phyloP scores from a whole-genome alignment of 2,113 vertebrate species.

The Xenotilapia longispinis region DNA sequence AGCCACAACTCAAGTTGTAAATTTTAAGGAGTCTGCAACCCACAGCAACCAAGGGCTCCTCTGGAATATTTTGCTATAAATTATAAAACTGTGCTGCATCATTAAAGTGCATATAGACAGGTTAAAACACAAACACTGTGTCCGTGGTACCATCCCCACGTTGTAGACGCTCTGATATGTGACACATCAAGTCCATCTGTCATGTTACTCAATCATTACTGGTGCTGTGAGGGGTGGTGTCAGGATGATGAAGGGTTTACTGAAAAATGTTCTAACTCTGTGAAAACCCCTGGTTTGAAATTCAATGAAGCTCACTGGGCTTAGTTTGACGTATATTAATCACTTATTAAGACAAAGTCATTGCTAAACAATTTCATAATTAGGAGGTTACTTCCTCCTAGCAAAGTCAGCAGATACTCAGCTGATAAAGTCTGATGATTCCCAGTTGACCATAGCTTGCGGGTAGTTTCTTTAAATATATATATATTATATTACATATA shows the following conservation, averaged over 20 bases:
- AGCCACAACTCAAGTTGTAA: not conserved
- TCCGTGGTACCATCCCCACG: not conserved
- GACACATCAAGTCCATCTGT: not conserved
- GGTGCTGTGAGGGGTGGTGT: not conserved
- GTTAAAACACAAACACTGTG: not conserved
- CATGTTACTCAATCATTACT: not conserved
- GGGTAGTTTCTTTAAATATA: not conserved
- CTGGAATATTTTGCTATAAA: accelerated
- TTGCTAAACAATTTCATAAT: not conserved
- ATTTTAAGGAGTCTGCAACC: not conserved
- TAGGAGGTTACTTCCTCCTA: not conserved
- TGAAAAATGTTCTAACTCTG: not conserved
- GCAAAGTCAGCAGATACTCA: constrained; percentile 17
- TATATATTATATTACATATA: not conserved
- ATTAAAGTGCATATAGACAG: not conserved
- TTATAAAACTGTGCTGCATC: not conserved
- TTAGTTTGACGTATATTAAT: not conserved
- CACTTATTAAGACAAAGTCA: not conserved
- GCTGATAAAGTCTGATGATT: constrained; percentile 12
- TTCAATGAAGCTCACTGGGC: not conserved
- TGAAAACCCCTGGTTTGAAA: not conserved
- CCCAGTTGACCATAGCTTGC: not conserved
- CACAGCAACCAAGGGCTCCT: not conserved
- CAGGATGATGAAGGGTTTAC: not conserved
- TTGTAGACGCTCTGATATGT: not conserved